Base-by-base conservation (phyloP, 2,113 vertebrate genomes). In the Ia io region DNA sequence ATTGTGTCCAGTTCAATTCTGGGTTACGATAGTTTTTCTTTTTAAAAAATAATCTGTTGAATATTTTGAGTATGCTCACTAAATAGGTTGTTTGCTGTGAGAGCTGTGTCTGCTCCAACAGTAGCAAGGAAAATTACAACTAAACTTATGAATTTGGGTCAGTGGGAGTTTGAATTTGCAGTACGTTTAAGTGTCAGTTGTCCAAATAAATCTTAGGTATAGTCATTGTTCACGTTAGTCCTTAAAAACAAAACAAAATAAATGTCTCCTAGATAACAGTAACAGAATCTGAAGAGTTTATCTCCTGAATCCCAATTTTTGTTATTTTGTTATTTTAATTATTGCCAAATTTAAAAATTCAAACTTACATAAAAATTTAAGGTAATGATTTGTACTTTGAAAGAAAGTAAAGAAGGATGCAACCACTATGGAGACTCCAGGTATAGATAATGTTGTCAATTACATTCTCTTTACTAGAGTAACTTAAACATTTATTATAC, bases 31-130 rank as follows among this genome's bases (percentile, higher is more conserved):
- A 47, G 40, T 79, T 92, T 94, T 95, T 74, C 51, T 91, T 92
- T 93, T 87, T 8, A 4, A 90, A 83, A 95, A 90, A 61, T 56
- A 51, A 92, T 78, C 53, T 86, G 47, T 63, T 93, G 53, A 95
- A 35, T 92, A 95, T 95, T 96, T 94, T 95, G 65, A 94, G 20
- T 14, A 49, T 84, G 42, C n/a, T 83, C 65, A 88, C 12, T 80
- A 89, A 91, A 92, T 53, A 77, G 30, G 20, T 4, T 35, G 87
- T 94, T 96, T 87, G 35, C 76, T 92, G 13, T 90, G 42, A 56
- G 18, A 49, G 14, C 28, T 96, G 10, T 90, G 84, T 87, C 70
- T 95, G 23, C 23, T 95, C 23, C 16, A 71, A 82, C 63, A 65
- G 30, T 76, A 35, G 4, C 13, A 65, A 94, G 49, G 40, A 49